Evolutionary conservation across 2,888 invertebrate species (phyloP).

Genomic region (Ormyrus labotus): DNA sequence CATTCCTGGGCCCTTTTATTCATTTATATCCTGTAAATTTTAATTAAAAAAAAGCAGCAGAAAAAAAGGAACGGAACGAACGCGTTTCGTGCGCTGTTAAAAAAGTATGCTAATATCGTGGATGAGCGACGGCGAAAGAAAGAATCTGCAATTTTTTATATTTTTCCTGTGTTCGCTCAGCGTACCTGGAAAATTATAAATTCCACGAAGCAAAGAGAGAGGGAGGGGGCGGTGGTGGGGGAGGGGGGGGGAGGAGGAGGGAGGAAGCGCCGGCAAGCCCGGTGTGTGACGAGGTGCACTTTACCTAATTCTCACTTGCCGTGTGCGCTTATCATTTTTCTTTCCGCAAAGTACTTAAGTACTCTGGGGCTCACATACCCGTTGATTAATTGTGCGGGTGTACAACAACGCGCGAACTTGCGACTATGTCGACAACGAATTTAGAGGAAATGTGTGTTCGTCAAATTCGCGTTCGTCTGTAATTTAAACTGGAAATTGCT

Average conservation of each 20-base stretch:
- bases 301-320: slow-evolving; percentile 64
- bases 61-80: neutral
- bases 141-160: slow-evolving; percentile 47
- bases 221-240: neutral
- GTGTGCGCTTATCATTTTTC: slow-evolving; percentile 66
- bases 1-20: neutral
- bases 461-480: neutral
- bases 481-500: too few relatives aligned
- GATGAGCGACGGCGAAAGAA: slow-evolving; percentile 27
- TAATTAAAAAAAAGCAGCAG: slow-evolving; percentile 40
- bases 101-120: slow-evolving; percentile 44
- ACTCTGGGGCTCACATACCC: slow-evolving; percentile 47
- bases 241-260: slow-evolving; percentile 11
- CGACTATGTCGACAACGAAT: neutral
- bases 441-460: neutral
- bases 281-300: slow-evolving; percentile 39
- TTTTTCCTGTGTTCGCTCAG: neutral
- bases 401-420: slow-evolving; percentile 3
- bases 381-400: slow-evolving; percentile 47
- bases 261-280: neutral
- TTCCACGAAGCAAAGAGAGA: slow-evolving; percentile 10
- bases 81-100: neutral
- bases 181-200: slow-evolving; percentile 48
- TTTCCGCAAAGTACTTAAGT: slow-evolving; percentile 57
- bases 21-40: slow-evolving; percentile 18